phyloP scores from a whole-genome alignment of 2,888 invertebrate genomes.

The Tipula helvola region DNA sequence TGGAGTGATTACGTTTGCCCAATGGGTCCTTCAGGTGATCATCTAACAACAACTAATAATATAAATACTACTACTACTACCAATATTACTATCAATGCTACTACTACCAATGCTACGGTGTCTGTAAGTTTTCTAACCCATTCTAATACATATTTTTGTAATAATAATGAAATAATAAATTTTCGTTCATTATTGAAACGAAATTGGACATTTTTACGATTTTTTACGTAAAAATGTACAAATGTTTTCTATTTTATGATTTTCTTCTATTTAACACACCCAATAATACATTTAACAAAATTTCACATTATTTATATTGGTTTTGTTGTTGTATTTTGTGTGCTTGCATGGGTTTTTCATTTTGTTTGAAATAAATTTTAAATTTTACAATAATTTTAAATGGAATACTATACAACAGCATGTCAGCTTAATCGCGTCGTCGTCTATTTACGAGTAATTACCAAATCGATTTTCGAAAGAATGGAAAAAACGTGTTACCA shows the following conservation, averaged over 20 bases:
- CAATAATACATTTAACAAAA: not conserved
- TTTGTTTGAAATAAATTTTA: not conserved
- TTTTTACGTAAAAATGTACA: not conserved
- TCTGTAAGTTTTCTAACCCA: conserved; percentile 10
- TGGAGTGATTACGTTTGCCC: conserved; percentile 82
- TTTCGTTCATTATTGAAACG: not conserved
- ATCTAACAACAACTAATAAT: conserved; percentile 12
- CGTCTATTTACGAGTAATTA: too few species aligned
- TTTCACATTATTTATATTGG: not conserved
- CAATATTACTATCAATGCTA: not conserved
- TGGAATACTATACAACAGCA: not conserved
- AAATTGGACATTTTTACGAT: not conserved
- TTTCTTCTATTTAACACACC: not conserved
- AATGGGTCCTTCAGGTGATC: conserved; percentile 31
- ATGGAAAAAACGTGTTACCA: not conserved
- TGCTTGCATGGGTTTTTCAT: not conserved
- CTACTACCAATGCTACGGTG: conserved; percentile 11
- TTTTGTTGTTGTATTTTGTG: not conserved
- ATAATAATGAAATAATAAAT: not conserved
- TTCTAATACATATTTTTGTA: not conserved
- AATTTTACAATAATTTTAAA: not conserved
- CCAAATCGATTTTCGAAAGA: not conserved
- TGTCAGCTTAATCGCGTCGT: not conserved
- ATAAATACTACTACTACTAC: not conserved
- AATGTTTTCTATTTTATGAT: not conserved